These are phyloP conservation scores for Acrobasis consociella DNA, from an alignment of 2,888 invertebrate species.

Conservation along the genomic window DNA sequence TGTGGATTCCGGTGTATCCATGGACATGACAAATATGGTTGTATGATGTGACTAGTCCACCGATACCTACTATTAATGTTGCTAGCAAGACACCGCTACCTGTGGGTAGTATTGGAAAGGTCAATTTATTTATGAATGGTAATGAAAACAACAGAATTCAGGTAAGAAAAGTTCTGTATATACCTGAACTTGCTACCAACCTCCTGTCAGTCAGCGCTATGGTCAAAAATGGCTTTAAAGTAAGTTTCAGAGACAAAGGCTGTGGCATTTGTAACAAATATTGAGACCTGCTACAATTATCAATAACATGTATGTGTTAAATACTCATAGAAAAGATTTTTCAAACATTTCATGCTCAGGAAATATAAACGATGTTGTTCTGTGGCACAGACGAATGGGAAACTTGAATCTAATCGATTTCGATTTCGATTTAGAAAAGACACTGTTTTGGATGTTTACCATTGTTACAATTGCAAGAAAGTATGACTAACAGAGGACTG, in stretches of 20 bases:
- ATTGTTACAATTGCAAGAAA: no score
- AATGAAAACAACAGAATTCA: conserved; percentile 10
- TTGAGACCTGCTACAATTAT: not conserved
- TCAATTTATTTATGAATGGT: conserved; percentile 22
- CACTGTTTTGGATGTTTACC: no score
- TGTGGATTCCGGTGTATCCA: conserved; percentile 28
- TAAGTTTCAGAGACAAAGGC: not conserved
- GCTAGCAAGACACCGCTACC: conserved; percentile 30
- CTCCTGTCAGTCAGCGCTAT: not conserved
- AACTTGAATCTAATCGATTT: no score
- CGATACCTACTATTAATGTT: conserved; percentile 27
- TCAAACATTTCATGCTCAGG: not conserved
- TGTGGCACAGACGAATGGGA: conserved; percentile 29
- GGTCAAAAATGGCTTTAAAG: not conserved
- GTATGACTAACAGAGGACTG: no score
- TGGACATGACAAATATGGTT: conserved; percentile 30
- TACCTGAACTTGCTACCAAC: not conserved
- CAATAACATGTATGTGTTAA: not conserved
- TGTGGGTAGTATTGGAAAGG: conserved; percentile 33
- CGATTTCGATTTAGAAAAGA: no score
- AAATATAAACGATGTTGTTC: not conserved
- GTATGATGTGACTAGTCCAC: conserved; percentile 20
- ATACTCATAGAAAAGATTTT: not conserved
- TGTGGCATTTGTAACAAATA: not conserved
- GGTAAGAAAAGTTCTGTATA: not conserved